phyloP scores from a whole-genome alignment of 2,113 vertebrate species.

The Syngnathus typhle region DNA sequence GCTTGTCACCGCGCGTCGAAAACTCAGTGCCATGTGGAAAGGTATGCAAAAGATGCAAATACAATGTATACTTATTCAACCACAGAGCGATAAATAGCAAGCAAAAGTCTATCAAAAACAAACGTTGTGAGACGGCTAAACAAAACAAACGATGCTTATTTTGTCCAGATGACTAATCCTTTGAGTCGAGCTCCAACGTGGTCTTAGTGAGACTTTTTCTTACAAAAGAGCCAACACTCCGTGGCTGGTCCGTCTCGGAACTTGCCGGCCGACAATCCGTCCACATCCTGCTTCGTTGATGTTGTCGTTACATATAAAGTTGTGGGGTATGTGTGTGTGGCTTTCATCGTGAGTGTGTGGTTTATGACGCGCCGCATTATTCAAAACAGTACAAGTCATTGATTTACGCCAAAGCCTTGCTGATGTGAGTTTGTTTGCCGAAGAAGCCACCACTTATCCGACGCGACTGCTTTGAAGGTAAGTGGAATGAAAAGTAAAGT shows the following conservation, averaged over 20 bases:
- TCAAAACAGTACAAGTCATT: constrained; percentile 10
- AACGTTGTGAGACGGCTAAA: no score
- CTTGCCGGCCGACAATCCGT: not conserved
- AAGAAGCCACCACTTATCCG: not conserved
- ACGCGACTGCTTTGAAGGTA: not conserved
- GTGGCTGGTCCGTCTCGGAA: not conserved
- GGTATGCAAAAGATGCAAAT: no score
- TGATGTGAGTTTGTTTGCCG: not conserved
- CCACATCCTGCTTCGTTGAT: constrained; percentile 23
- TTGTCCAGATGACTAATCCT: not conserved
- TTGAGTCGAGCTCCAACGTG: not conserved
- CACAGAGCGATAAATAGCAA: not conserved
- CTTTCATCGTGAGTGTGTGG: constrained; percentile 49
- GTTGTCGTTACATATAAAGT: constrained; percentile 52
- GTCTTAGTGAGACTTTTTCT: not conserved
- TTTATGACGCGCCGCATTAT: constrained; percentile 51
- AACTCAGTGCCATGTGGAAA: no score
- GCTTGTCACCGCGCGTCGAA: no score
- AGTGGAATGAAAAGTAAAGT: not conserved
- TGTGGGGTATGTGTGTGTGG: constrained; percentile 38
- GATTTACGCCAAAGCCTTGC: not conserved
- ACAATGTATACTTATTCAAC: not conserved
- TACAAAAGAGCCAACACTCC: not conserved
- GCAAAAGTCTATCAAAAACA: not conserved
- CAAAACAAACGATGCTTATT: not conserved